Conservation (phyloP, 2,888 invertebrate species). For the Ichneumon xanthorius region DNA sequence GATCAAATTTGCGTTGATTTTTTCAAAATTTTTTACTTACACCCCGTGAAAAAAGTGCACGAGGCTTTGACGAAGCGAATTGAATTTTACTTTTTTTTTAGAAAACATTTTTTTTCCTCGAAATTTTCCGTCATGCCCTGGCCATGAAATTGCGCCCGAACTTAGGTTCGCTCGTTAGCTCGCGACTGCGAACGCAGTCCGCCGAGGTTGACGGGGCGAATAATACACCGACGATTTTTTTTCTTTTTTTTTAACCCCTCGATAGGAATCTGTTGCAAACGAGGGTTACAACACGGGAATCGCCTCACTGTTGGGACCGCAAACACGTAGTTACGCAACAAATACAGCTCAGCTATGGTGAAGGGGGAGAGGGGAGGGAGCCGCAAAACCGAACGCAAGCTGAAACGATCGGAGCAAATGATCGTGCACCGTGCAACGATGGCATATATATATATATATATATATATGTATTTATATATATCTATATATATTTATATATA, state of each 20-base stretch:
- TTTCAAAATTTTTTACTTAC: no score
- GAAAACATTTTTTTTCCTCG: no score
- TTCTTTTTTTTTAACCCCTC: constrained; percentile 15
- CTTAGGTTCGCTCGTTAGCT: neutral
- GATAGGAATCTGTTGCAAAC: constrained; percentile 44
- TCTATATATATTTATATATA: no score
- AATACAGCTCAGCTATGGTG: constrained; percentile 22
- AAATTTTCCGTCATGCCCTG: no score
- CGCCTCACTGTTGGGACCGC: constrained; percentile 33
- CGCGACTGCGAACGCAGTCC: neutral
- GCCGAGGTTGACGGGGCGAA: neutral
- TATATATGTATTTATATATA: neutral
- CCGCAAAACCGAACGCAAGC: constrained; percentile 66
- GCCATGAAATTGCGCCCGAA: neutral
- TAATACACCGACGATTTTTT: constrained; percentile 24
- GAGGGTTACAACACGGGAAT: constrained; percentile 17
- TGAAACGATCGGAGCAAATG: constrained; percentile 76
- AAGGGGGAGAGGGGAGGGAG: constrained; percentile 17
- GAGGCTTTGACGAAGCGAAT: no score
- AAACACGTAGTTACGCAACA: constrained; percentile 47
- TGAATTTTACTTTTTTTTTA: no score
- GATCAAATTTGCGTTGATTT: no score
- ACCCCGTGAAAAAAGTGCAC: no score
- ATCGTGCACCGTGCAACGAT: constrained; percentile 70
- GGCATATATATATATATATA: constrained; percentile 43